phyloP scores from a whole-genome alignment of 2,888 invertebrate species.

The Argynnis bischoffii region DNA sequence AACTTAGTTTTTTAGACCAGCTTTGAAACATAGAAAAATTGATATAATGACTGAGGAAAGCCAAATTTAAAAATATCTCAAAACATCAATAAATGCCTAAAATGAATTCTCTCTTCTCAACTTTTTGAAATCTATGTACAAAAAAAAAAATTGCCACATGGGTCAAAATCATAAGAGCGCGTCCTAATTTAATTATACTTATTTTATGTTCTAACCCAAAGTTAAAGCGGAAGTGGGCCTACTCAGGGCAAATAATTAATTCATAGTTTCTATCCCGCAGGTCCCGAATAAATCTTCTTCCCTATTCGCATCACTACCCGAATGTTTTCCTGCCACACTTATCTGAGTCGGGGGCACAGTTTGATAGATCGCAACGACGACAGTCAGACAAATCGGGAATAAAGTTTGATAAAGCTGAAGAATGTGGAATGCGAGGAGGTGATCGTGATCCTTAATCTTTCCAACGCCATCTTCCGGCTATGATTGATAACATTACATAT shows the following conservation, averaged over 20 bases:
- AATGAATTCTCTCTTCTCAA: no score
- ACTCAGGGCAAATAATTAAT: slow-evolving; percentile 36
- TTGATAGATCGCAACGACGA: slow-evolving; percentile 44
- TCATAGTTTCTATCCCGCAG: slow-evolving; percentile 30
- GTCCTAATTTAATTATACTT: slow-evolving; percentile 30
- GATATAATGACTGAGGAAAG: no score
- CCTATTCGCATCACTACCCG: slow-evolving; percentile 30
- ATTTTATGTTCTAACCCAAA: slow-evolving; percentile 11
- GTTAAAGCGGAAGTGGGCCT: slow-evolving; percentile 11
- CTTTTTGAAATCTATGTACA: neutral
- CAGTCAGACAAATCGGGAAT: slow-evolving; percentile 51
- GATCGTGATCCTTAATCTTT: slow-evolving; percentile 52
- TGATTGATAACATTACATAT: slow-evolving; percentile 65
- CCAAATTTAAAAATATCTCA: no score
- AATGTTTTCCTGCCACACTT: slow-evolving; percentile 38
- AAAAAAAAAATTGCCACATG: neutral
- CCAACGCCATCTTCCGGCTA: slow-evolving; percentile 49
- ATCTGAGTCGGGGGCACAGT: slow-evolving; percentile 38
- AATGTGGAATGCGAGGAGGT: slow-evolving; percentile 57
- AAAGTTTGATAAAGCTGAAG: slow-evolving; percentile 56
- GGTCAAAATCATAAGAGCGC: neutral
- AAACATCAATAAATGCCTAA: no score
- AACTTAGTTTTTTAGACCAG: no score
- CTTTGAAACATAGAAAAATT: no score
- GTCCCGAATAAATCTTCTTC: slow-evolving; percentile 33